Percentiles rank a stretch among this genome's conserved stretches.
Evolutionary conservation across 2,888 invertebrate species (phyloP).

Genomic region (Acronicta leporina): DNA sequence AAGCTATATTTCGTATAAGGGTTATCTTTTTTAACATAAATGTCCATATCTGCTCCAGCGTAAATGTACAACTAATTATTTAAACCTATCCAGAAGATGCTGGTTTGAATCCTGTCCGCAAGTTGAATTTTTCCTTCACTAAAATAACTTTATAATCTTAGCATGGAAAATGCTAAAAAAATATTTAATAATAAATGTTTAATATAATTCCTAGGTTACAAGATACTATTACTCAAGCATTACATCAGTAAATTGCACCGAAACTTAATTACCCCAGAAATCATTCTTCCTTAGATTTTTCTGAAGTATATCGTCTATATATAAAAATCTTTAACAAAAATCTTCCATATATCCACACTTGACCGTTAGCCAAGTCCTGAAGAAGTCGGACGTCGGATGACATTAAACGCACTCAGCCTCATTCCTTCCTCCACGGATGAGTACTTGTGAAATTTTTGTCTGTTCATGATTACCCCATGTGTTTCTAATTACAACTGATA

Average conservation of each 20-base stretch:
- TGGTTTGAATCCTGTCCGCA: no score
- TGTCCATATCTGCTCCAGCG: no score
- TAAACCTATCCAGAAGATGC: no score
- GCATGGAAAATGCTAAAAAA: no score
- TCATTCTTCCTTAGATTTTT: not conserved
- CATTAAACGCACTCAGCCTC: constrained; percentile 47
- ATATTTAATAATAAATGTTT: no score
- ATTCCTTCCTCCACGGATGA: constrained; percentile 25
- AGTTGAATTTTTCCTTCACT: no score
- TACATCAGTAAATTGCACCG: not conserved
- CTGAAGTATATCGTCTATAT: constrained; percentile 24
- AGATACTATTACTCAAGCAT: no score
- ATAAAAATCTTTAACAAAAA: constrained; percentile 24
- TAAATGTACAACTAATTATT: no score
- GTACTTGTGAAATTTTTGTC: constrained; percentile 38
- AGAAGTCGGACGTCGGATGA: constrained; percentile 22
- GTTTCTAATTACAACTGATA: constrained; percentile 58
- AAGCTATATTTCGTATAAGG: no score
- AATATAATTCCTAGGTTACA: no score
- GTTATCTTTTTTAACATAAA: no score
- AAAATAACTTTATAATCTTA: no score
- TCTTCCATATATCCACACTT: constrained; percentile 23
- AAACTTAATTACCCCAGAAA: not conserved
- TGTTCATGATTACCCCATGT: constrained; percentile 61
- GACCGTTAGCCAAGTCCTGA: constrained; percentile 38